These are phyloP conservation scores for Seira sanloemensis DNA, from an alignment of 2,888 invertebrate genomes.

Conservation along the genomic window DNA sequence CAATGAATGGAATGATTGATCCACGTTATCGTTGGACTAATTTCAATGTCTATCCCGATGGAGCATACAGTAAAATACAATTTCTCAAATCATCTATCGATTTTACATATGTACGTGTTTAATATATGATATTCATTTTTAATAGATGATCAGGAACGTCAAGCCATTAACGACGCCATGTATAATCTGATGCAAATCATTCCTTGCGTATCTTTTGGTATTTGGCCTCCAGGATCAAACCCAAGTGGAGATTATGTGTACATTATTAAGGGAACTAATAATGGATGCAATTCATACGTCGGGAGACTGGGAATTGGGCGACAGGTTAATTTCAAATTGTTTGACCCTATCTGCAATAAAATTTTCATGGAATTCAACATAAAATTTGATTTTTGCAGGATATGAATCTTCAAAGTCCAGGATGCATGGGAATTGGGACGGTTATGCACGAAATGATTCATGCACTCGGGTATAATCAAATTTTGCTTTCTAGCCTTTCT, in stretches of 20 bases:
- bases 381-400: constrained; percentile 5
- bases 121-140: neutral
- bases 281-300: constrained; percentile 62
- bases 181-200: constrained; percentile 42
- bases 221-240: constrained; percentile 58
- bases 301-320: constrained; percentile 51
- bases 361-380: constrained; percentile 3
- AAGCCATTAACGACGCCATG: constrained; percentile 58
- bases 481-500: no score
- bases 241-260: constrained; percentile 58
- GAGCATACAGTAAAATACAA: constrained; percentile 29
- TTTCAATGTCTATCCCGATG: constrained; percentile 42
- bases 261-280: constrained; percentile 57
- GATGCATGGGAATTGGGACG: neutral
- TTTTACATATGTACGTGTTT: neutral
- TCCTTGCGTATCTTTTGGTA: constrained; percentile 52
- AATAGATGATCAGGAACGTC: constrained; percentile 20
- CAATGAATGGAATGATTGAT: constrained; percentile 50
- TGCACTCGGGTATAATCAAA: constrained; percentile 44
- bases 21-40: constrained; percentile 47
- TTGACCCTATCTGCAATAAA: neutral
- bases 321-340: constrained; percentile 38
- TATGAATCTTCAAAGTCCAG: constrained; percentile 49
- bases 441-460: constrained; percentile 35
- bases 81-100: neutral